Evolutionary conservation across 2,113 vertebrate species (phyloP), one percentile per base, ranked within the genome.

Genomic region (Silurus glanis): DNA sequence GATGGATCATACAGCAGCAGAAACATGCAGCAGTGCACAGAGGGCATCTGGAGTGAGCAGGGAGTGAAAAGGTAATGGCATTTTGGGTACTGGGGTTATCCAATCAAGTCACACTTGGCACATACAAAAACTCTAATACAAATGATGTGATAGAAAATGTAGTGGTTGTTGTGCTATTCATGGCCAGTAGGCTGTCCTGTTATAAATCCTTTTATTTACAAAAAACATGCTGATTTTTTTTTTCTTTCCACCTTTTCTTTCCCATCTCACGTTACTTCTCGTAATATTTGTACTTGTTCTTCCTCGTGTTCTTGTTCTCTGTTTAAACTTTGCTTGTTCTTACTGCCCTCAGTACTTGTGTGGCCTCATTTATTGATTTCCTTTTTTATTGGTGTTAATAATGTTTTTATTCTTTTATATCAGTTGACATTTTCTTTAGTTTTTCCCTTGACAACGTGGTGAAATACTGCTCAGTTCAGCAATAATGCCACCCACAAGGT

Each of bases 1-100:
- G 88, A 84, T 82, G n/a, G 85, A 85, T 85, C 28, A 58, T 83
- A 64, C 55, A 28, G 28, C 37, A 82, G 80, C 51, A 17, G n/a
- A 83, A 56, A 45, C 59, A 59, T 53, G 7, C 64, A 76, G 51
- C 45, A 61, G 75, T 59, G 58, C 80, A 87, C 80, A 85, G 66
- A 87, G 69, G 82, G 76, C 84, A 75, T 5, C n/a, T 37, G 76
- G 69, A 61, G 66, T 45, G 17, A 84, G 71, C 37, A 61, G 28
- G 56, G 78, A 80, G 74, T 45, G 16, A 67, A 53, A 10, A 74
- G 80, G 51, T 21, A 78, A 25, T 67, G 59, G 74, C 82, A 86
- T 0, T 17, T 72, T 78, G 51, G 71, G 51, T 67, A 72, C 37
- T 21, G 51, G 75, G 82, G 69, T 84, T 87, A 56, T 84, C 80